phyloP scores from a whole-genome alignment of 2,797 vertebrate genomes.

The Amazonetta brasiliensis region DNA sequence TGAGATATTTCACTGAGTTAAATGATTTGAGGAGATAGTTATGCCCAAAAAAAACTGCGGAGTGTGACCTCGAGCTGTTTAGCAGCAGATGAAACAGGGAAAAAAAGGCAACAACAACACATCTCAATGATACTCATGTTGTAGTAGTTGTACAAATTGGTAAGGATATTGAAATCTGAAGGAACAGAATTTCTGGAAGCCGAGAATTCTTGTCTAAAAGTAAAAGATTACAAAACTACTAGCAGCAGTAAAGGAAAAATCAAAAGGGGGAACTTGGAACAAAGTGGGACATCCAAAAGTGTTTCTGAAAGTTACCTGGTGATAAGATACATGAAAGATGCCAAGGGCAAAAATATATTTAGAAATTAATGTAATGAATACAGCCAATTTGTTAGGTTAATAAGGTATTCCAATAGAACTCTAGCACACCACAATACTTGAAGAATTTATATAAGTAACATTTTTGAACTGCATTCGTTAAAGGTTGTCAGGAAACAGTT shows the following conservation, averaged over 20 bases:
- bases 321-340: background rate
- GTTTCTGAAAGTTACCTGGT: background rate
- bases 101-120: background rate
- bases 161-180: background rate
- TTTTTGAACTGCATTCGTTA: background rate
- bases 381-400: background rate
- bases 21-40: background rate
- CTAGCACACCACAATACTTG: background rate
- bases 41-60: background rate
- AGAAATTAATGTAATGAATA: background rate
- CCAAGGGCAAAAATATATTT: background rate
- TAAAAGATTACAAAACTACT: background rate
- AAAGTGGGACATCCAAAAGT: background rate
- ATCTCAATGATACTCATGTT: background rate
- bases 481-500: background rate
- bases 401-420: background rate
- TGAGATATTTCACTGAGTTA: background rate
- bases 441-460: background rate
- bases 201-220: background rate
- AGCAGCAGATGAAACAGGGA: background rate
- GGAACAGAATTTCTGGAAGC: background rate
- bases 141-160: background rate
- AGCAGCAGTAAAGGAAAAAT: background rate
- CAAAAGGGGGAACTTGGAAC: background rate
- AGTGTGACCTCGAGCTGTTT: background rate